Evolutionary conservation across 2,113 vertebrate species (phyloP).

Genomic region (Ochotona princeps): DNA sequence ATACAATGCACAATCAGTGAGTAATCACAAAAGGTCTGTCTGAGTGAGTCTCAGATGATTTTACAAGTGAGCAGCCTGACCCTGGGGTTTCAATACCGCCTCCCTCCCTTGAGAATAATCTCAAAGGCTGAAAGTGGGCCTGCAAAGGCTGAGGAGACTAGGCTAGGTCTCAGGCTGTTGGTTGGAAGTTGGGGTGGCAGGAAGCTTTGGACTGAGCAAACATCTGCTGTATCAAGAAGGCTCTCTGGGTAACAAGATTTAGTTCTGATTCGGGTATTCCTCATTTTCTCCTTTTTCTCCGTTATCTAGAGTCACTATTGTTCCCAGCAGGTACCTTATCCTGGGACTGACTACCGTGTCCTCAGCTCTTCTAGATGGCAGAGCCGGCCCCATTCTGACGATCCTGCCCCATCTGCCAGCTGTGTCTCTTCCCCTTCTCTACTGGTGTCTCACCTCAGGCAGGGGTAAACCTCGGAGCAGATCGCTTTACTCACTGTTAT

Average conservation of each 20-base stretch:
- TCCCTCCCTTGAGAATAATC: not conserved
- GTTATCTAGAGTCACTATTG: not conserved
- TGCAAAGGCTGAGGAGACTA: not conserved
- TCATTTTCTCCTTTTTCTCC: not conserved
- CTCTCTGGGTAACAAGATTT: not conserved
- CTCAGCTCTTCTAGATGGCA: not conserved
- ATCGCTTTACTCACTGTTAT: conserved; percentile 1
- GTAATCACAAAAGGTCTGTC: conserved; percentile 59
- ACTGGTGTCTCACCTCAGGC: not conserved
- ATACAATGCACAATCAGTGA: conserved; percentile 66
- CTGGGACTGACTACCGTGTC: not conserved
- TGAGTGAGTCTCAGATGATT: conserved; percentile 25
- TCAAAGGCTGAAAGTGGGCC: not conserved
- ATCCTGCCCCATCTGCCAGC: no score
- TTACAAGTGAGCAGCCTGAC: conserved; percentile 49
- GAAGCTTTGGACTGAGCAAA: not conserved
- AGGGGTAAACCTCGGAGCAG: not conserved
- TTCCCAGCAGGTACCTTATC: not conserved
- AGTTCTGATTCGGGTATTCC: not conserved
- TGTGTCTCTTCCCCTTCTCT: not conserved
- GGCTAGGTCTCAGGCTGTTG: not conserved
- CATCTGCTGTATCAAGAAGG: not conserved
- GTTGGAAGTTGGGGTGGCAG: not conserved
- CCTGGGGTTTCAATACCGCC: not conserved
- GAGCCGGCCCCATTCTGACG: not conserved